Base-by-base conservation (phyloP, 2,888 invertebrate genomes). In the Pristionchus maxplancki region DNA sequence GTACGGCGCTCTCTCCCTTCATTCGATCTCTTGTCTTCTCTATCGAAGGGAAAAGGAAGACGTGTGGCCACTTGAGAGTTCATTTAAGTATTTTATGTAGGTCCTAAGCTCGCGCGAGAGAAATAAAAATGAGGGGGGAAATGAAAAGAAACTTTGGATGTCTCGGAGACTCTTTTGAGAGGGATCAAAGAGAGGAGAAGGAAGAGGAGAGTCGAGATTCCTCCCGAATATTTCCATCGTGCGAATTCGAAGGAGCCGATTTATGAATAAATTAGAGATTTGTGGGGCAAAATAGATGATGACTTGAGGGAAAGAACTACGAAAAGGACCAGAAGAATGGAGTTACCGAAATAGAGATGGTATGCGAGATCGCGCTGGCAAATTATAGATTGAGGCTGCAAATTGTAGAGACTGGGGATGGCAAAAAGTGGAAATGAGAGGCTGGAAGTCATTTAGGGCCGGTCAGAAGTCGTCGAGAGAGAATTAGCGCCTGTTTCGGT, bases 231-330 rank as follows among this genome's bases (percentile, higher is more conserved):
- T 40, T 24, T 78, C 44, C 78, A 48, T 28, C 78, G 44, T 78
- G 78, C 28, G 78, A 78, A 78, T 28, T 28, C 13, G n/a, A n/a
- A 8, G 4, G 37, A 37, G 40, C 78, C 78, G 78, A 78, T 78
- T 78, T 78, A 78, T 78, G 78, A 78, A 78, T 78, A n/a, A 40
- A 78, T 78, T 78, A 78, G n/a, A 78, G 78, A 34, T 40, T n/a
- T 78, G 78, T 78, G 78, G 24, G 78, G 78, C 48, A 78, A 78
- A 74, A 78, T 78, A 78, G 44, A 78, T 28, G 78, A 78, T 28
- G 24, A 48, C 13, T 78, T 28, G 48, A 48, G n/a, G 17, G 71
- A 34, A 71, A 20, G 71, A 40, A 71, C 58, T 8, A 48, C 78
- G 44, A 44, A 44, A 8, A 1, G 24, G 71, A 71, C 4, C 11